Conservation (phyloP, 2,888 invertebrate genomes). For the Ophonus ardosiacus region DNA sequence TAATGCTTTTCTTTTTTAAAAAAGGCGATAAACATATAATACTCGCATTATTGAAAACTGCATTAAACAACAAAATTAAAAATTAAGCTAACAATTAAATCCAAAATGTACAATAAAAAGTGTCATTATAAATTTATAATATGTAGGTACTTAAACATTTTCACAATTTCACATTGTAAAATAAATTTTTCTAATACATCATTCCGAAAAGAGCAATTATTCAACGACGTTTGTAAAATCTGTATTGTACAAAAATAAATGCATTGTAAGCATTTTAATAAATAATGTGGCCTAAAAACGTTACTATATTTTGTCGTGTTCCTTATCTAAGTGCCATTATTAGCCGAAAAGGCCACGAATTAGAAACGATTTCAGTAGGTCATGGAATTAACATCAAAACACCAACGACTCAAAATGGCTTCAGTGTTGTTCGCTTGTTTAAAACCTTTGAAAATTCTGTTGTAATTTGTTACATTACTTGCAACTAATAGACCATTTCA, state of each 20-base stretch:
- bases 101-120: too few species aligned
- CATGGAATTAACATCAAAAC: constrained; percentile 42
- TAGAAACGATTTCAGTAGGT: constrained; percentile 57
- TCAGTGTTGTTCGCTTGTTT: background rate
- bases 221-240: background rate
- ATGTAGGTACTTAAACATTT: too few species aligned
- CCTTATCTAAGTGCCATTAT: constrained; percentile 50
- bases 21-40: too few species aligned
- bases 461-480: background rate
- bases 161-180: too few species aligned
- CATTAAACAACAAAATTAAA: too few species aligned
- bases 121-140: too few species aligned
- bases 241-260: background rate
- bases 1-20: too few species aligned
- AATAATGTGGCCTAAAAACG: constrained; percentile 47
- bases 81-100: too few species aligned
- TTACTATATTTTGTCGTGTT: constrained; percentile 46
- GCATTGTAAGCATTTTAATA: constrained; percentile 4
- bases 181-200: background rate
- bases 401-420: constrained; percentile 16
- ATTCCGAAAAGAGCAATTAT: background rate
- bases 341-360: constrained; percentile 54
- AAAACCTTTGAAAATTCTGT: background rate
- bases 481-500: background rate
- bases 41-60: too few species aligned